phyloP scores from a whole-genome alignment of 2,113 vertebrate species.

The Catharus bicknelli region DNA sequence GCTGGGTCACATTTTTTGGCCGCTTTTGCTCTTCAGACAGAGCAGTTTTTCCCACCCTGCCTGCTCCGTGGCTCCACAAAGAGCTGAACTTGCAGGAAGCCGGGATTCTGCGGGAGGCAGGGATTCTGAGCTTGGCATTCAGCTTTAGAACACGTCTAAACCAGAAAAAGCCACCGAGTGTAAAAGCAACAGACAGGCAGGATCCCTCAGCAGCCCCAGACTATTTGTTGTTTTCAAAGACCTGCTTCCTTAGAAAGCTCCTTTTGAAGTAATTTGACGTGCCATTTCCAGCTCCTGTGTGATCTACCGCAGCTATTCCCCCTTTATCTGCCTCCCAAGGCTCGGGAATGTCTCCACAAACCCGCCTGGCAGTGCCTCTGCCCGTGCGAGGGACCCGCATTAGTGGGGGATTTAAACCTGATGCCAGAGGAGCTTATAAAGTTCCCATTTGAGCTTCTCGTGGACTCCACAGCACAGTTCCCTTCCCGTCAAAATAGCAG shows the following conservation, averaged over 20 bases:
- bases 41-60: not conserved
- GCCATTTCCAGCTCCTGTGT: constrained; percentile 51
- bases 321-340: constrained; percentile 37
- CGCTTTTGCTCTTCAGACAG: not conserved
- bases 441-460: constrained; percentile 12
- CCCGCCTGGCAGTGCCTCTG: constrained; percentile 28
- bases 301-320: constrained; percentile 41
- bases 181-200: constrained; percentile 36
- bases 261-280: constrained; percentile 60
- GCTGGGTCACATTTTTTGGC: not conserved
- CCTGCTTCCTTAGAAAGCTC: constrained; percentile 51
- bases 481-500: not conserved
- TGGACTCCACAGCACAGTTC: constrained; percentile 6
- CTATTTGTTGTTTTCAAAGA: constrained; percentile 65
- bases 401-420: constrained; percentile 23
- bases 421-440: constrained; percentile 30
- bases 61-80: not conserved
- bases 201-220: constrained; percentile 35
- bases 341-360: constrained; percentile 30
- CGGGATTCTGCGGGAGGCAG: not conserved
- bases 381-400: constrained; percentile 8
- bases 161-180: not conserved
- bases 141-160: not conserved
- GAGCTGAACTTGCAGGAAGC: not conserved
- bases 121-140: not conserved